These are phyloP conservation scores for Catalaphyllia jardinei DNA, from an alignment of 64 coral and sea anemone species.

Conservation along the genomic window DNA sequence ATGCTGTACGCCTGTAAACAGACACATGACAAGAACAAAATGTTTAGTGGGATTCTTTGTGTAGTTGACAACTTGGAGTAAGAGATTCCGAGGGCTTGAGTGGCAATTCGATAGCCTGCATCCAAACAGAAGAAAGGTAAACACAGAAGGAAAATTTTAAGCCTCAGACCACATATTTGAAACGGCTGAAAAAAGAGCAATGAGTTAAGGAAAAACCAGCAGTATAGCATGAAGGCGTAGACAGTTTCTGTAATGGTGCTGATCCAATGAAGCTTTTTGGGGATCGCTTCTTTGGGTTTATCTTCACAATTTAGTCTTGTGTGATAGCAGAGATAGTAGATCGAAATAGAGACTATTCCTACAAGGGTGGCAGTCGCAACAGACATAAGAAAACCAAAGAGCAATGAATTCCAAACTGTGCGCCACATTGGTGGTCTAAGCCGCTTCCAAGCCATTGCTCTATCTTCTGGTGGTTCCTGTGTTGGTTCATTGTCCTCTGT, in stretches of 20 bases:
- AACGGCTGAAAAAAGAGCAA: neutral
- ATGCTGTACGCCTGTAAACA: neutral
- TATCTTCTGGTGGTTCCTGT: neutral
- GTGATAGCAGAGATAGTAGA: slow-evolving; percentile 1
- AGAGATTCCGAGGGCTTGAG: slow-evolving; percentile 5
- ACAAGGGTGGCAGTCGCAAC: neutral
- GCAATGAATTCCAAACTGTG: neutral
- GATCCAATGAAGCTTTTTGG: neutral
- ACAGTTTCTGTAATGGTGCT: neutral
- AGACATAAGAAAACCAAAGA: neutral
- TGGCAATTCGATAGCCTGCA: neutral
- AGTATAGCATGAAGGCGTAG: neutral
- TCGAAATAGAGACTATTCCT: neutral
- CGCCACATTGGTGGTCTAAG: neutral
- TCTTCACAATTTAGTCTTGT: neutral
- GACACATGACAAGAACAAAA: neutral
- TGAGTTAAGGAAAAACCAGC: neutral
- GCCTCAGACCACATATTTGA: neutral
- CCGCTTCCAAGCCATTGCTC: slow-evolving; percentile 18
- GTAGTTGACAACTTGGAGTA: neutral
- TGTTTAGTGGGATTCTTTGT: neutral
- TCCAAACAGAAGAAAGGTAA: neutral
- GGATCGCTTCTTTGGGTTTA: neutral
- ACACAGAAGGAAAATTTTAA: neutral
- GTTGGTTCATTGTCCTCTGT: too few relatives aligned